Percentiles rank a stretch among this genome's conserved stretches.
These are phyloP conservation scores for Sylvietta virens DNA, from an alignment of 2,113 vertebrate genomes.

Conservation along the genomic window DNA sequence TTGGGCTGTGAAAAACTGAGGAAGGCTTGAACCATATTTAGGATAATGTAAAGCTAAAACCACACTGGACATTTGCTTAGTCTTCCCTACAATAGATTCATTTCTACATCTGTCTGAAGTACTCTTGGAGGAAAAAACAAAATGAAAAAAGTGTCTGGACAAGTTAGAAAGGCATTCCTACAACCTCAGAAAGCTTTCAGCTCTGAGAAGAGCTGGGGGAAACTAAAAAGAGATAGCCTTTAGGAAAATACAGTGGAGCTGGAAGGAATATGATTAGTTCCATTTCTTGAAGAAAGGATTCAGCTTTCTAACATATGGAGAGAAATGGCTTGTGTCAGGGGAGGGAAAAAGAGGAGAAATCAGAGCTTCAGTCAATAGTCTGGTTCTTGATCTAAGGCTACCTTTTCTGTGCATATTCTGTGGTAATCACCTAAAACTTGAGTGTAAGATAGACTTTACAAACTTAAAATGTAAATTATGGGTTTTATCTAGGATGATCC, in stretches of 20 bases:
- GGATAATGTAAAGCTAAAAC: background rate
- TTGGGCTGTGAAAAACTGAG: background rate
- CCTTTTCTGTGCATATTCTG: constrained; percentile 19
- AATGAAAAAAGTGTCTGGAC: background rate
- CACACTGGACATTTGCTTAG: background rate
- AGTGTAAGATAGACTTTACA: constrained; percentile 28
- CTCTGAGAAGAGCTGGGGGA: background rate
- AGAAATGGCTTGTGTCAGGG: background rate
- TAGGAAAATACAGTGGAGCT: background rate
- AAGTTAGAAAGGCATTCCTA: constrained; percentile 15
- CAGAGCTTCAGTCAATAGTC: background rate
- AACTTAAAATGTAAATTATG: constrained; percentile 52
- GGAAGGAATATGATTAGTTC: background rate
- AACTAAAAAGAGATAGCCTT: background rate
- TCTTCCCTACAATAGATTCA: background rate
- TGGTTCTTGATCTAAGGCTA: constrained; percentile 15
- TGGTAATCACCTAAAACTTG: constrained; percentile 51
- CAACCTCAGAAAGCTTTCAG: background rate
- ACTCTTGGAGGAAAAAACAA: background rate
- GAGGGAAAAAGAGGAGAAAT: background rate
- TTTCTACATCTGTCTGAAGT: background rate
- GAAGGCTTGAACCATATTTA: background rate
- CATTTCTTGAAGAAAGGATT: background rate
- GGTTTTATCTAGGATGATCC: constrained; percentile 65
- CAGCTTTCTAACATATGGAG: constrained; percentile 1